Base-by-base conservation (phyloP, 2,113 vertebrate genomes). In the Cottus gobio region DNA sequence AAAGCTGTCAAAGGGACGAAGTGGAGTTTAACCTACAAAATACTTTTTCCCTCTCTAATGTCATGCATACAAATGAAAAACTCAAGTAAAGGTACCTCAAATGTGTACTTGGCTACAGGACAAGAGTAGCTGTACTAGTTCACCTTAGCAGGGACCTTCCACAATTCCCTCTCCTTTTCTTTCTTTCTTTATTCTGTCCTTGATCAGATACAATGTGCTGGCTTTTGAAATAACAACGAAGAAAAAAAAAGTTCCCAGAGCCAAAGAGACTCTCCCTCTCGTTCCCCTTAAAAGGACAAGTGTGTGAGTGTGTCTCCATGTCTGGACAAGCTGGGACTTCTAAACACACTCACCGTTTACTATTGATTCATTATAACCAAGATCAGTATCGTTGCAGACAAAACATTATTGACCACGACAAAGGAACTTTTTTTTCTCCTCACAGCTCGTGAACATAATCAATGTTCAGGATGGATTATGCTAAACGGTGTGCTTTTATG, bases 211-310 rank as follows among this genome's bases (percentile, higher is more conserved):
- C 78, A 79, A 12, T 60, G 16, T 44, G 24, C 26, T 39, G 65
- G 15, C 69, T 30, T 80, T 78, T 83, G 16, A 70, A 42, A 69
- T 4, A 80, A 77, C 58, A 75, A 31, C 2, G 50, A 78, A 61
- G n/a, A n/a, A 86, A 85, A 85, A 39, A 77, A 26, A 30, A 68
- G 58, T 68, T 64, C 78, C 57, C 66, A 24, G 57, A 67, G 56
- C 62, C 61, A 50, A 24, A 28, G 52, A 78, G 34, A 68, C 16
- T 20, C 56, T 76, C 26, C 61, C 18, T 7, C 24, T 67, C 42
- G 60, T 80, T 90, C 84, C 86, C 94, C 91, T 92, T 94, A 94
- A 94, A 95, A 92, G 93, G 94, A 78, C 77, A 92, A 73, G 56
- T 74, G 67, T 73, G 85, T 80, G 85, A 37, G 86, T 31, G 73